Conservation (phyloP, 2,888 invertebrate genomes). For the Callyntrura sp. region DNA sequence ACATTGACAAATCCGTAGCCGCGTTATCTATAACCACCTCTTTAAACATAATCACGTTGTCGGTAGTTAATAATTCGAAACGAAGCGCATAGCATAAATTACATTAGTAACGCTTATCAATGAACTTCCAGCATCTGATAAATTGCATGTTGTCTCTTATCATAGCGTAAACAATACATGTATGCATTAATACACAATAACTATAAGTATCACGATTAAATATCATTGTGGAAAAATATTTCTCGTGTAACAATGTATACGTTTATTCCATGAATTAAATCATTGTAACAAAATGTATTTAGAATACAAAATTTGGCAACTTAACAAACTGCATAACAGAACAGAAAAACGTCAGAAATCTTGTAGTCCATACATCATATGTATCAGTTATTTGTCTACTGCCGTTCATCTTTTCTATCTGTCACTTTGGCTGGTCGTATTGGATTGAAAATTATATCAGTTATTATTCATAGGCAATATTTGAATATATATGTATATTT, state of each 20-base stretch:
- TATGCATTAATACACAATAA: no score
- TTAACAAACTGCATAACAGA: slow-evolving; percentile 59
- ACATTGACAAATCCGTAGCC: no score
- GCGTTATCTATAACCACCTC: no score
- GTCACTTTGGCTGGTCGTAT: slow-evolving; percentile 10
- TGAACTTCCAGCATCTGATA: no score
- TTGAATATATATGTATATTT: slow-evolving; percentile 56
- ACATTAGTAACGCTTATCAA: no score
- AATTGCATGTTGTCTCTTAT: no score
- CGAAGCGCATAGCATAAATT: no score
- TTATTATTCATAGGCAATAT: slow-evolving; percentile 32
- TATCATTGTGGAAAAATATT: no score
- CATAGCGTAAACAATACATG: no score
- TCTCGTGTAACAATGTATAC: background rate
- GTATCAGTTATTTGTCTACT: slow-evolving; percentile 8
- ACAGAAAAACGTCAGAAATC: slow-evolving; percentile 2
- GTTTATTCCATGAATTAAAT: slow-evolving; percentile 55
- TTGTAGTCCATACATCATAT: background rate
- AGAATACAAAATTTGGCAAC: slow-evolving; percentile 72
- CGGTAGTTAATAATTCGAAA: no score
- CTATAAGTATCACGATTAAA: no score
- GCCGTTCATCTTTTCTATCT: background rate
- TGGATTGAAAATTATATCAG: slow-evolving; percentile 15
- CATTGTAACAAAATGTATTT: slow-evolving; percentile 40
- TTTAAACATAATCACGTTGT: no score